These are phyloP conservation scores for Eptesicus fuscus DNA, from an alignment of 2,113 vertebrate species.

Conservation along the genomic window DNA sequence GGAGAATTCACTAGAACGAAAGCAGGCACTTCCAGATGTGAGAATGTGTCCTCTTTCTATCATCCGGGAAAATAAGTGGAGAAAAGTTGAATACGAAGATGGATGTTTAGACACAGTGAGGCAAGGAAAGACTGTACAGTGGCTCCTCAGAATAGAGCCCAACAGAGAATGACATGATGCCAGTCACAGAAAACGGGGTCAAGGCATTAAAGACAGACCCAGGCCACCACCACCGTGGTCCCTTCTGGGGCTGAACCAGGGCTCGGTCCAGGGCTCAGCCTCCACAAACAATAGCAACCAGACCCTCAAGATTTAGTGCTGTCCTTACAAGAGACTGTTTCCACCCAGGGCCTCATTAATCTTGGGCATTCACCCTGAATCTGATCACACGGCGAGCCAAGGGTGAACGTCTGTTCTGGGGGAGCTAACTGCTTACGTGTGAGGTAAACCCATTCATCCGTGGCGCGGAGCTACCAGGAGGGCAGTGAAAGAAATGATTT, in stretches of 20 bases:
- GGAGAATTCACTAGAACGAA: constrained; percentile 1
- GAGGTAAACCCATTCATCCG: constrained; percentile 61
- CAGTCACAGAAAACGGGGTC: background rate
- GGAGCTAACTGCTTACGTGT: constrained; percentile 57
- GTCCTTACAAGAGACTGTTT: constrained; percentile 60
- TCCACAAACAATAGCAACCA: constrained; percentile 38
- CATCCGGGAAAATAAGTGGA: background rate
- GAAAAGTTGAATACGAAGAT: background rate
- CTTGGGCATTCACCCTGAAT: constrained; percentile 45
- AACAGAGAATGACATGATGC: background rate
- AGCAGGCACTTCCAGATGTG: constrained; percentile 16
- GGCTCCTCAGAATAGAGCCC: background rate
- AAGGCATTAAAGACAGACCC: background rate
- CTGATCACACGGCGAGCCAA: constrained; percentile 34
- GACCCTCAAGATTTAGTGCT: constrained; percentile 61
- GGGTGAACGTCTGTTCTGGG: constrained; percentile 56
- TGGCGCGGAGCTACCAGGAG: constrained; percentile 57
- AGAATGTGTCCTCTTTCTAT: background rate
- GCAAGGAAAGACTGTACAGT: background rate
- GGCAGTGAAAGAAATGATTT: constrained; percentile 65
- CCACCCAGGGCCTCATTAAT: constrained; percentile 66
- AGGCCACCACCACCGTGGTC: background rate
- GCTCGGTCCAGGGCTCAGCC: background rate
- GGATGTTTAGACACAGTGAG: background rate
- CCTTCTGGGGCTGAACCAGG: background rate